These are phyloP conservation scores for Clavelina lepadiformis DNA, from an alignment of 23 tunicate genomes.

Conservation along the genomic window DNA sequence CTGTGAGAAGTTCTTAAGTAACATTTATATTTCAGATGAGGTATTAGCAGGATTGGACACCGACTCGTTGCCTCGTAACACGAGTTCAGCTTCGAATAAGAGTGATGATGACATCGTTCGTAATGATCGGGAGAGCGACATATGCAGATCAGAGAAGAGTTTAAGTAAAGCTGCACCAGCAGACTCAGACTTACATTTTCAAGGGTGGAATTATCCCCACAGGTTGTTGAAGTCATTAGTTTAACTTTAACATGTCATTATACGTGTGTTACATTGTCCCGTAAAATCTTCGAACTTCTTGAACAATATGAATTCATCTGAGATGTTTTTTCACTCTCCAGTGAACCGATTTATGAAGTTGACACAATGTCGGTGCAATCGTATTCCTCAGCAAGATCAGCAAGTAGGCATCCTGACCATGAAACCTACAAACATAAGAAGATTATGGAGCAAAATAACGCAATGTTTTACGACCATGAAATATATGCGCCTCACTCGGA, in stretches of 20 bases:
- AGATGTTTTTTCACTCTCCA: no score
- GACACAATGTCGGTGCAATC: conserved; percentile 46
- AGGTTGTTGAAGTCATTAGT: conserved; percentile 1
- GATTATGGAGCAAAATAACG: conserved; percentile 24
- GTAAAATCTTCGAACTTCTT: not conserved
- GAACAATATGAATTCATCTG: not conserved
- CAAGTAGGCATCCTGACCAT: conserved; percentile 58
- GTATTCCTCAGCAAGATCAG: conserved; percentile 41
- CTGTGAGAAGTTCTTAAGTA: no score
- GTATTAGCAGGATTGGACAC: conserved; percentile 12
- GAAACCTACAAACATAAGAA: conserved; percentile 35
- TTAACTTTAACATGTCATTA: not conserved
- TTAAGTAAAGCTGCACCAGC: not conserved
- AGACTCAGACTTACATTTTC: not conserved
- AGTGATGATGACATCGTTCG: not conserved
- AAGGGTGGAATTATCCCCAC: conserved; percentile 27
- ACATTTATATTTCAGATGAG: conserved; percentile 8
- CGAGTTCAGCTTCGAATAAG: no score
- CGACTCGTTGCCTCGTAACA: not conserved
- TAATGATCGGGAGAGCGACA: not conserved
- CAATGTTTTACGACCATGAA: conserved; percentile 1
- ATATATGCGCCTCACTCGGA: conserved; percentile 17
- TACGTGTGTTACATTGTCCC: not conserved
- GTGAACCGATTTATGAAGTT: conserved; percentile 67
- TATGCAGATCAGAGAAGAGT: not conserved